Evolutionary conservation across 2,797 vertebrate genomes (phyloP), one percentile per base, ranked within the genome.

Genomic region (Cryptoblepharus egeriae): DNA sequence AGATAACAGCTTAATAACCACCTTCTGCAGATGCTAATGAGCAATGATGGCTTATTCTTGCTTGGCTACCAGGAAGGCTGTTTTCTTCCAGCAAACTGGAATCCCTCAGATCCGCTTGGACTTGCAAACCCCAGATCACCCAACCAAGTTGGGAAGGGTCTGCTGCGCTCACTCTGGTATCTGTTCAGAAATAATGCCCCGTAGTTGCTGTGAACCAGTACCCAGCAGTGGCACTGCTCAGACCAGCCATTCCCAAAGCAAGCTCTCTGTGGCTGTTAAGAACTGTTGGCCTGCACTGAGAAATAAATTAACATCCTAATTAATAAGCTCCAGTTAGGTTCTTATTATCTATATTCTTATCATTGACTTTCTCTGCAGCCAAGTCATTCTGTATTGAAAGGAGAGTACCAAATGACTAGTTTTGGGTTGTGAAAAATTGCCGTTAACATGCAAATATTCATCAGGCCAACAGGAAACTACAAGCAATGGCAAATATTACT

Each of bases 41-140:
- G 35, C 79, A 67, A 82, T 77, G n/a, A 82, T 64, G 84, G 90
- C 83, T 88, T 83, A 83, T 12, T 67, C 32, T 35, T 74, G 32
- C 55, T 45, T 18, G 5, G 85, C 73, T 39, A 71, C 1, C n/a
- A 49, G 67, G 3, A 79, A 68, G 86, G 76, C 87, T 79, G 63
- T 75, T 89, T 83, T 60, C 49, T 60, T 74, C 57, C 80, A 52
- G 1, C 74, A 68, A 45, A 24, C 84, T 67, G 16, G 68, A 73
- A 1, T 35, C 45, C 77, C 74, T 71, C 80, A 80, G 32, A 58
- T 30, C 28, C 28, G 30, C 20, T 42, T 65, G 5, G 10, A 24
- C 69, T 67, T 20, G 68, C 20, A 61, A 60, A 68, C 37, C 24
- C 18, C 3, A 26, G 30, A 26, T 5, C 30, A 49, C 37, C 39